Percentiles rank a stretch among this genome's conserved stretches.
Evolutionary conservation across 2,888 invertebrate genomes (phyloP).

Genomic region (Strigamia crassipes): DNA sequence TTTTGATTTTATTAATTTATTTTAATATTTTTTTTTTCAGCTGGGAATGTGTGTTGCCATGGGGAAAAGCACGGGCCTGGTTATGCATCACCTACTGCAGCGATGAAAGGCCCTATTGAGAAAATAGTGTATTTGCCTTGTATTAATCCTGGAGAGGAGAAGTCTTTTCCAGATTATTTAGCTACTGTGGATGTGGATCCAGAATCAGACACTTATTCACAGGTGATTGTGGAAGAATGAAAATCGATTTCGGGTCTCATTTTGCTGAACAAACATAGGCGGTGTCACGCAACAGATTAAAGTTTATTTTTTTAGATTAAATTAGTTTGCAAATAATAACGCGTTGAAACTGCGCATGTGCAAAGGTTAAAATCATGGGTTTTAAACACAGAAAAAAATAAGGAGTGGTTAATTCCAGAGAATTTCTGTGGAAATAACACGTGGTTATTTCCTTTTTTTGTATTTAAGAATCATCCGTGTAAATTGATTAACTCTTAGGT

Average conservation of each 20-base stretch:
- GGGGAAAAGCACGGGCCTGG: slow-evolving; percentile 58
- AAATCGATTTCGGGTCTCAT: neutral
- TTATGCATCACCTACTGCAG: slow-evolving; percentile 67
- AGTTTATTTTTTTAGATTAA: no score
- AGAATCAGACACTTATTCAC: slow-evolving; percentile 76
- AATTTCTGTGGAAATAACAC: no score
- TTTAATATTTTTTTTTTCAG: neutral
- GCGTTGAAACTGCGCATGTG: no score
- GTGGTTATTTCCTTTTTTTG: no score
- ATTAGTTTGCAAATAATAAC: no score
- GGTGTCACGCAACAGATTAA: no score
- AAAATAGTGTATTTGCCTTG: slow-evolving; percentile 88
- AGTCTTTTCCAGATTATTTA: slow-evolving; percentile 79
- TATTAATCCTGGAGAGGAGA: slow-evolving; percentile 65
- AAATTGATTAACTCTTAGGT: no score
- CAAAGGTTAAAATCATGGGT: no score
- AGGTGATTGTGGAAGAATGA: slow-evolving; percentile 64
- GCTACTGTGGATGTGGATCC: slow-evolving; percentile 92
- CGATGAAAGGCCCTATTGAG: slow-evolving; percentile 83
- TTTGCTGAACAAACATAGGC: no score
- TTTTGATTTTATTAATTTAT: neutral
- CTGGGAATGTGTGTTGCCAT: neutral
- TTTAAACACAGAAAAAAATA: no score
- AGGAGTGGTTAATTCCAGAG: no score
- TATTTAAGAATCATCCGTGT: no score